Conservation (phyloP, 2,113 vertebrate species). For the Neogobius melanostomus region DNA sequence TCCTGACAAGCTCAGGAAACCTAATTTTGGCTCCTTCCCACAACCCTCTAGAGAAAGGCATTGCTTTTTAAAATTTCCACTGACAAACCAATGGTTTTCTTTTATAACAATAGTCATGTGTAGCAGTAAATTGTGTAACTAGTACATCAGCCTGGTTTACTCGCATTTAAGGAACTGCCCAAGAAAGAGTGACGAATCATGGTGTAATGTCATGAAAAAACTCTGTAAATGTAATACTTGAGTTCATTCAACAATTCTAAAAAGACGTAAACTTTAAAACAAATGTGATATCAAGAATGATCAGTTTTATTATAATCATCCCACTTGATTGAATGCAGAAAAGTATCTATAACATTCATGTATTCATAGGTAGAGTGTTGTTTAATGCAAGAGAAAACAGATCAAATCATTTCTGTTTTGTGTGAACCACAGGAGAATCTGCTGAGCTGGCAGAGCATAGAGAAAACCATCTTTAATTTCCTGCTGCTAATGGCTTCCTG, state of each 20-base stretch:
- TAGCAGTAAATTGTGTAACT: background rate
- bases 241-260: background rate
- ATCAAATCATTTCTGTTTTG: background rate
- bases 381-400: background rate
- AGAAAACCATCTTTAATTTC: conserved; percentile 15
- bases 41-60: conserved; percentile 1
- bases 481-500: conserved; percentile 4
- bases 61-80: background rate
- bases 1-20: conserved; percentile 12
- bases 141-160: background rate
- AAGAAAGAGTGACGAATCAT: background rate
- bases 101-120: background rate
- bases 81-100: background rate
- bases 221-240: background rate
- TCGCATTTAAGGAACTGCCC: background rate
- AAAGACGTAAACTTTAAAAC: background rate
- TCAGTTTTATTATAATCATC: background rate
- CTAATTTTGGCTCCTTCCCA: conserved; percentile 29
- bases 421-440: conserved; percentile 2
- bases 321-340: background rate
- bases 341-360: background rate
- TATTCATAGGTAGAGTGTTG: background rate
- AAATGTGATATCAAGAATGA: no score
- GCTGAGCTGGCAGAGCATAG: conserved; percentile 5
- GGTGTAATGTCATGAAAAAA: background rate